Base-by-base conservation (phyloP, 53 echinoderm and acorn worm species). In the Luidia sarsii region DNA sequence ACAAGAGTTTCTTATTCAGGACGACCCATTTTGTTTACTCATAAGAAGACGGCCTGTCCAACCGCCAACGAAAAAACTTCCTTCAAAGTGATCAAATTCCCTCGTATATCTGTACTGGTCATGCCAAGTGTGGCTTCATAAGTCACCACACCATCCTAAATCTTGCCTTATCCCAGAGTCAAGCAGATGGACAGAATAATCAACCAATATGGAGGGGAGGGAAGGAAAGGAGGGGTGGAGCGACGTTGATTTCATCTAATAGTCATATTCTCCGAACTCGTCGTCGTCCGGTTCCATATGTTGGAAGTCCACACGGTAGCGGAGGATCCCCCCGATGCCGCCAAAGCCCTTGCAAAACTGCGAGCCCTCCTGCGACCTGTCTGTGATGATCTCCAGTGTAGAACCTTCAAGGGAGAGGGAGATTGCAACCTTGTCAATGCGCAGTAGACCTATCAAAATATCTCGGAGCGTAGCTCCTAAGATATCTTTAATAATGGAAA, bases 291-390 rank as follows among this genome's bases (percentile, higher is more conserved):
- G 86, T 27, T 94, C 91, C 72, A 99, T 65, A 43, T 91, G 83
- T 81, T 99, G 99, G 87, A 99, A 99, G 90, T 99, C 99, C 37
- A 99, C 99, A 15, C 99, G 82, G 85, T 99, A 99, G 48, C 99
- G 93, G 49, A 99, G 99, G 65, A 99, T 91, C 33, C 99, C 99
- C 3, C 99, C 99, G 62, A 99, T 99, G 25, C 99, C 99, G 11
- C 99, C 99, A 59, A 99, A 99, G 34, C 99, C 99, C 82, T 94
- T 94, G 77, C 99, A 99, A 83, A 99, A 99, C 65, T 99, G 99
- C 14, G 99, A 99, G 30, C 99, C 99, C 65, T 99, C 99, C 85
- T 99, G 99, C 18, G 99, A 99, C 45, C 99, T 79, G 77, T 99
- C 99, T n/a, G 99, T 99, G 82, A 99, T 99, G 63, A 99, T 99